These are phyloP conservation scores for Cirrhinus molitorella DNA, from an alignment of 2,797 vertebrate species.

Conservation along the genomic window DNA sequence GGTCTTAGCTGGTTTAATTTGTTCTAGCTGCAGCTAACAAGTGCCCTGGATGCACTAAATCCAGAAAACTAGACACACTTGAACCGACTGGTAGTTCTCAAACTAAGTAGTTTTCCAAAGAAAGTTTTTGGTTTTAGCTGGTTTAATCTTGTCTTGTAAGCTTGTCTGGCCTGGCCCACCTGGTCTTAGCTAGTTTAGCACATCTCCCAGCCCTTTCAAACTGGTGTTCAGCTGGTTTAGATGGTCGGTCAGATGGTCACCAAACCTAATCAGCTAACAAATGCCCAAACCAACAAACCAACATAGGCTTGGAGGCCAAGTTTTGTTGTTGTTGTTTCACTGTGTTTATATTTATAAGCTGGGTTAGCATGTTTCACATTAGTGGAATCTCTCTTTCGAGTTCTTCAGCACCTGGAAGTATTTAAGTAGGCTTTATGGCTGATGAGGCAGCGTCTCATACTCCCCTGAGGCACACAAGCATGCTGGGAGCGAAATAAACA, in stretches of 20 bases:
- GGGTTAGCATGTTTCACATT: conserved; percentile 12
- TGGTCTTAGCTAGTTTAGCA: not conserved
- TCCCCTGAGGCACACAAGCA: conserved; percentile 13
- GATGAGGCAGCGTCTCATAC: not conserved
- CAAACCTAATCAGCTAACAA: not conserved
- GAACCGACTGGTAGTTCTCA: not conserved
- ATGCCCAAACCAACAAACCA: not conserved
- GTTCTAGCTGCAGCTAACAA: not conserved
- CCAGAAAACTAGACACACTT: not conserved
- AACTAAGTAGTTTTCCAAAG: no score
- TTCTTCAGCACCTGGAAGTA: conserved; percentile 21
- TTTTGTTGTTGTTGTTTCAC: no score
- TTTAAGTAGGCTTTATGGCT: conserved; percentile 19
- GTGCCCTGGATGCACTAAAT: not conserved
- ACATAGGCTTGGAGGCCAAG: not conserved
- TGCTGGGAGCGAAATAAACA: conserved; percentile 36
- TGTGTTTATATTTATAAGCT: not conserved
- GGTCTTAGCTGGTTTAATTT: not conserved
- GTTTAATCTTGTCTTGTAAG: not conserved
- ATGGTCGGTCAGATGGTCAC: not conserved
- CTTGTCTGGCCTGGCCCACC: not conserved
- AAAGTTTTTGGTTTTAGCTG: no score
- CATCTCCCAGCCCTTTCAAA: not conserved
- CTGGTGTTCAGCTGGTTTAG: not conserved
- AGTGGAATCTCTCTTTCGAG: not conserved